phyloP scores from a whole-genome alignment of 2,113 vertebrate genomes.

The Lophura nycthemera region DNA sequence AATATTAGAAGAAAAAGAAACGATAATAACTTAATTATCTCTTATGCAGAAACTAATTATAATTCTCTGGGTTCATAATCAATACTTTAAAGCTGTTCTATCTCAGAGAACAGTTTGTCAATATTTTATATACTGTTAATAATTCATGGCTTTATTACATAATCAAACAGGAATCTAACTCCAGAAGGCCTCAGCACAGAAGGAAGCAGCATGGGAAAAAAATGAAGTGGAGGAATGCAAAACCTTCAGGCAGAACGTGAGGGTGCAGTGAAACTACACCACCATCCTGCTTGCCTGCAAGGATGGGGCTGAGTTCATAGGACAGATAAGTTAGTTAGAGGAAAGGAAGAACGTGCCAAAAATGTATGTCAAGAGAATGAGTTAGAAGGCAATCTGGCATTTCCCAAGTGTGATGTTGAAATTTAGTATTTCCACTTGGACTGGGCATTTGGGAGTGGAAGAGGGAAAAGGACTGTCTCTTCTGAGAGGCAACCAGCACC shows the following conservation, averaged over 20 bases:
- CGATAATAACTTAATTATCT: constrained; percentile 70
- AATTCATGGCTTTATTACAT: constrained; percentile 65
- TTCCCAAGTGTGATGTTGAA: neutral
- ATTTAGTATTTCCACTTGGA: neutral
- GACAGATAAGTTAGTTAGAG: neutral
- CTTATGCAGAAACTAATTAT: constrained; percentile 56
- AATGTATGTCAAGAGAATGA: neutral
- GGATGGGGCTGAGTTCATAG: neutral
- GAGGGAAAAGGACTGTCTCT: neutral
- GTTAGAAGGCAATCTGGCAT: neutral
- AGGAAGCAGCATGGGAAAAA: neutral
- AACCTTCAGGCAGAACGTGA: neutral
- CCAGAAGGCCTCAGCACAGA: constrained; percentile 5
- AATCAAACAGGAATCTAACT: constrained; percentile 28
- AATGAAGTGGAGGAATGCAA: neutral
- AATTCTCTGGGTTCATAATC: constrained; percentile 60
- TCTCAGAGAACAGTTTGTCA: constrained; percentile 55
- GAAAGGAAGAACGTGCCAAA: neutral
- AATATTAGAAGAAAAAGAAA: constrained; percentile 53
- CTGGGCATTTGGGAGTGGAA: neutral
- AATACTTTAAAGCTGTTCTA: constrained; percentile 53
- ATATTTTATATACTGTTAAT: constrained; percentile 66
- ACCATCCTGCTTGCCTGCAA: neutral
- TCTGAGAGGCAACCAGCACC: neutral
- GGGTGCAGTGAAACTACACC: neutral